Evolutionary conservation across 2,797 vertebrate genomes (phyloP), one percentile per base, ranked within the genome.

Genomic region (Microcaecilia unicolor): DNA sequence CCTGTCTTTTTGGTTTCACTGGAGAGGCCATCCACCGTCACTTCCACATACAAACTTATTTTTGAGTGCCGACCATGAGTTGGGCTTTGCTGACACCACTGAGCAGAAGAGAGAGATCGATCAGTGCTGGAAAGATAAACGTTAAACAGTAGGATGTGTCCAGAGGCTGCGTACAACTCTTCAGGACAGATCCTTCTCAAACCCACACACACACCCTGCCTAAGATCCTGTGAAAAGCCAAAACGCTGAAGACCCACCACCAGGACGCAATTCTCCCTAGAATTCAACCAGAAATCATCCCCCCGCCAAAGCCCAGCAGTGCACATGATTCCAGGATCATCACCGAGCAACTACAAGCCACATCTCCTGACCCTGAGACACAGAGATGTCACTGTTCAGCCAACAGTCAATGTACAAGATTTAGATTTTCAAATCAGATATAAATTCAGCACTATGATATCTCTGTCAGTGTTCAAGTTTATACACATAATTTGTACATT

Each of bases 1-100:
- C 87, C 89, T 0, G 93, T 97, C 67, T 93, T 95, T 75, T 91
- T 97, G 41, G 90, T 94, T 69, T 97, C 93, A 0, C 87, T 84
- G 66, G 70, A 80, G 46, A 97, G 84, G 12, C 90, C 92, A 0
- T 97, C 93, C 0, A 87, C 85, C 0, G 85, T 85, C 70, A 97
- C 91, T 58, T 97, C 93, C 44, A 97, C 90, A 1, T 90, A 97
- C 19, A 90, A 93, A 81, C 73, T 93, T 62, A 96, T 83, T 8
- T 91, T 84, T 1, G 86, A 74, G 5, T 83, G 79, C 15, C 89
- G 85, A 55, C 39, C 82, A 10, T 87, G 87, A 16, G 74, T 83
- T 94, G 21, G 91, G 91, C 75, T 85, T 93, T 8, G 92, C 86
- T 1, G 92, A 96, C 51, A 94, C 74, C 28, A 95, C 93, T 97